Conservation (phyloP, 2,113 vertebrate genomes). For the Protobothrops flavoviridis region DNA sequence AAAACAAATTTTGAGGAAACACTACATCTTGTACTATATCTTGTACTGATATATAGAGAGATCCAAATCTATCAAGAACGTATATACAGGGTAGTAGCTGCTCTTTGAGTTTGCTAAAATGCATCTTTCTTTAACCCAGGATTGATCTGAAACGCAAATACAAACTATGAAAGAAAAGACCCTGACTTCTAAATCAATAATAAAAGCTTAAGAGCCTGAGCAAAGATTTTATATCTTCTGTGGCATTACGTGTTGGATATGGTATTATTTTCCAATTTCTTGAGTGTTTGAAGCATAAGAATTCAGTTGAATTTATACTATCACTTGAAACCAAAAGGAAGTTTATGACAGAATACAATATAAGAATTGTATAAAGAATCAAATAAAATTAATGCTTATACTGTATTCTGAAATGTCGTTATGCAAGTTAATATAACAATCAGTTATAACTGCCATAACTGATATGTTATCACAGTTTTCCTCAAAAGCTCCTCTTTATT, state of each 20-base stretch:
- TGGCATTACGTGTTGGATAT: background rate
- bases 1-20: background rate
- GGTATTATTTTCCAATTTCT: background rate
- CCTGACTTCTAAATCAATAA: background rate
- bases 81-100: background rate
- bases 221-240: background rate
- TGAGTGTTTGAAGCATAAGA: background rate
- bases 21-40: background rate
- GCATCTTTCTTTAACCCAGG: background rate
- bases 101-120: background rate
- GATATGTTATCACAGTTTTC: background rate
- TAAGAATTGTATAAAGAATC: background rate
- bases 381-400: background rate
- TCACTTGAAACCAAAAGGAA: background rate
- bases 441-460: background rate
- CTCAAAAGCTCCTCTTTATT: background rate
- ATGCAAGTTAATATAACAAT: background rate
- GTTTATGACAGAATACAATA: background rate
- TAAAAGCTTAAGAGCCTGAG: background rate
- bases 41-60: background rate
- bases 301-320: background rate
- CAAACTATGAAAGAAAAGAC: background rate
- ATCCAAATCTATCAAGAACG: background rate
- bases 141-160: background rate
- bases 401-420: background rate